A percentile compares a stretch with the other conserved stretches of the same genome.
phyloP scores from a whole-genome alignment of 2,888 invertebrate genomes.

The Lamellibrachia columna region DNA sequence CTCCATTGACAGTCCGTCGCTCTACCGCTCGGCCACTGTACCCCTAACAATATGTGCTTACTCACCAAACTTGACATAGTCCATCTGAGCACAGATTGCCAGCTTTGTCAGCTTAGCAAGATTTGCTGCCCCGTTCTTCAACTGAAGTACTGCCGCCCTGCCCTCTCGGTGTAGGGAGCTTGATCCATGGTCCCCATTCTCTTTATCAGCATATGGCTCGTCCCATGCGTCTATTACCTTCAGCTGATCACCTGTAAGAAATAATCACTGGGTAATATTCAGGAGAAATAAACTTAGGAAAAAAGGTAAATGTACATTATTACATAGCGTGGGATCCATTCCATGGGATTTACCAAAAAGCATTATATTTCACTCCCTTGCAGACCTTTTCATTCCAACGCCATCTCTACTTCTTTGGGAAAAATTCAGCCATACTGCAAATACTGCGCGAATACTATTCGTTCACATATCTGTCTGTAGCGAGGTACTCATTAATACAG shows the following conservation, averaged over 20 bases:
- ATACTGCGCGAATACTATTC: too few species aligned
- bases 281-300: neutral
- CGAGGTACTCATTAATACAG: too few species aligned
- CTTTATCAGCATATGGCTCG: slow-evolving; percentile 38
- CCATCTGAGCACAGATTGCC: slow-evolving; percentile 48
- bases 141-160: slow-evolving; percentile 40
- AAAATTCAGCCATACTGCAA: too few species aligned
- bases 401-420: too few species aligned
- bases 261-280: neutral
- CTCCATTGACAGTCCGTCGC: too few species aligned
- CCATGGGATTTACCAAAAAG: too few species aligned
- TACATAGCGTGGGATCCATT: too few species aligned
- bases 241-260: slow-evolving; percentile 34
- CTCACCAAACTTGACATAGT: slow-evolving; percentile 49
- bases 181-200: slow-evolving; percentile 32
- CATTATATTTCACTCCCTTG: too few species aligned
- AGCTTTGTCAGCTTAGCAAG: slow-evolving; percentile 41
- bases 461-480: too few species aligned
- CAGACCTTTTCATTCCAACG: too few species aligned
- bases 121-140: slow-evolving; percentile 32
- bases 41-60: neutral
- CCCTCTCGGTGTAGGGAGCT: slow-evolving; percentile 46
- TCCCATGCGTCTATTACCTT: slow-evolving; percentile 47
- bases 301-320: too few species aligned
- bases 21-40: too few species aligned